Evolutionary conservation across 2,888 invertebrate species (phyloP).

Genomic region (Sphaerophoria taeniata): DNA sequence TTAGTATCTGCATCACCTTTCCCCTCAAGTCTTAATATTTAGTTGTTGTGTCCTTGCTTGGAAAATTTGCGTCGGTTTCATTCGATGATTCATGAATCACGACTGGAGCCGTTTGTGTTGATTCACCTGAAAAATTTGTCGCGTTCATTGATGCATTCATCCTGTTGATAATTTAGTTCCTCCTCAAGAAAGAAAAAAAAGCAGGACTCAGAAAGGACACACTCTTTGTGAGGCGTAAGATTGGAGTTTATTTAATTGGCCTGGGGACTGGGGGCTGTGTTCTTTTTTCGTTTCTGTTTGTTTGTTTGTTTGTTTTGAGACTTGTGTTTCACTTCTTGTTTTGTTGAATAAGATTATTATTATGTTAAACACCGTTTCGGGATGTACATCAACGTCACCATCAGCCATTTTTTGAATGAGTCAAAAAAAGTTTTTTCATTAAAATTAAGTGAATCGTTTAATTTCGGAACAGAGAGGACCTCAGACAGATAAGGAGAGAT

Average conservation of each 20-base stretch:
- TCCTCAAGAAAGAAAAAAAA: not conserved
- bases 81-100: conserved; percentile 36
- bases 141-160: conserved; percentile 53
- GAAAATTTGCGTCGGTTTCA: conserved; percentile 32
- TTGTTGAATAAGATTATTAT: conserved; percentile 19
- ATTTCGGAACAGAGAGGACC: conserved; percentile 43
- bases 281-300: conserved; percentile 16
- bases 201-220: conserved; percentile 6
- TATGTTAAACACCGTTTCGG: conserved; percentile 36
- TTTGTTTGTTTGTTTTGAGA: not conserved
- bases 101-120: conserved; percentile 15
- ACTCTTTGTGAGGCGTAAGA: conserved; percentile 42
- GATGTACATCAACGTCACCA: conserved; percentile 9
- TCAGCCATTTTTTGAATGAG: conserved; percentile 46
- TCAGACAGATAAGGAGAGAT: conserved; percentile 8
- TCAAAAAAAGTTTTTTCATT: conserved; percentile 70
- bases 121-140: conserved; percentile 46
- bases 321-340: not conserved
- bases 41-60: not conserved
- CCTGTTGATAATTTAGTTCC: conserved; percentile 65
- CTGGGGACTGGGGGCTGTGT: conserved; percentile 15
- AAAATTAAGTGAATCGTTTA: conserved; percentile 70
- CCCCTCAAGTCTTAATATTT: not conserved
- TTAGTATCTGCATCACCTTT: not conserved
- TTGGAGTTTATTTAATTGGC: conserved; percentile 65